Percentiles rank a stretch among this genome's conserved stretches.
Evolutionary conservation across 2,888 invertebrate species (phyloP).

Genomic region (Spisula subtruncata): DNA sequence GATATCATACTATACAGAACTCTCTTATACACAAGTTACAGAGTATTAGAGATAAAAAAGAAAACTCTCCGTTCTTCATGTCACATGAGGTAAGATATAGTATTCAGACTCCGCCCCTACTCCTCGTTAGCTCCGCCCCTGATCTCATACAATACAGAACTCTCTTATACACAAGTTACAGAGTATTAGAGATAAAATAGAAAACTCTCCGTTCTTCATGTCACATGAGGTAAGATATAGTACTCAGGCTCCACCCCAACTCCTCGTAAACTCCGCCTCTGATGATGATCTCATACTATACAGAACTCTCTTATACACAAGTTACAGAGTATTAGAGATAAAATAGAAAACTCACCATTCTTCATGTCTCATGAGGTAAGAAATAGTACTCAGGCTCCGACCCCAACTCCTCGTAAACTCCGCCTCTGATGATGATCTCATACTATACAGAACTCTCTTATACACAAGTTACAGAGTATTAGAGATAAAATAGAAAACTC

Average conservation of each 20-base stretch:
- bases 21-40: no score
- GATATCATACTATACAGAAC: no score
- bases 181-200: constrained; percentile 91
- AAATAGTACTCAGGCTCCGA: no score
- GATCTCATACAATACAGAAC: constrained; percentile 89
- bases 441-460: constrained; percentile 91
- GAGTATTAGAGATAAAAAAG: no score
- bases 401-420: no score
- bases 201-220: constrained; percentile 86
- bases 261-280: no score
- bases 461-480: constrained; percentile 93
- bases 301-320: no score
- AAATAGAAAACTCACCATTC: constrained; percentile 94
- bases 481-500: constrained; percentile 90
- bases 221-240: constrained; percentile 85
- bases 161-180: constrained; percentile 92
- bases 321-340: no score
- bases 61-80: constrained; percentile 95
- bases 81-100: constrained; percentile 92
- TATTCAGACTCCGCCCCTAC: no score
- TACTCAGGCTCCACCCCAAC: constrained; percentile 92
- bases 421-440: no score
- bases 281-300: no score
- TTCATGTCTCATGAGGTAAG: constrained; percentile 95
- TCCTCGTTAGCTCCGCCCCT: no score